A percentile compares a stretch with the other conserved stretches of the same genome.
These are phyloP conservation scores for Coregonus suidteri DNA, from an alignment of 2,797 vertebrate genomes.

Conservation along the genomic window DNA sequence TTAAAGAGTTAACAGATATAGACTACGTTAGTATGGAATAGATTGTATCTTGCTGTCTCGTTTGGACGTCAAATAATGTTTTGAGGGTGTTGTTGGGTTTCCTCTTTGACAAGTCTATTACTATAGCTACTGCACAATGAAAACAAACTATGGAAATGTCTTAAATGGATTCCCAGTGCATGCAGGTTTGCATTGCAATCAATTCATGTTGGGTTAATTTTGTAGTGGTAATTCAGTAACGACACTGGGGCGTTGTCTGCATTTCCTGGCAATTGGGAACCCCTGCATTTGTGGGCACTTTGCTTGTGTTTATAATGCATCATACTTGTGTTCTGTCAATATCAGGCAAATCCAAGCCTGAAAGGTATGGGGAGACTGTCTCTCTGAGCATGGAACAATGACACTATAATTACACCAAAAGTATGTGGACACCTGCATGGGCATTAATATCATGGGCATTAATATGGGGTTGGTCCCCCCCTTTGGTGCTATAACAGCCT, in stretches of 20 bases:
- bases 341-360: conserved; percentile 9
- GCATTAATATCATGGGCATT: too few relatives aligned
- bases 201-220: conserved; percentile 1
- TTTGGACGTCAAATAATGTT: background rate
- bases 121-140: conserved; percentile 23
- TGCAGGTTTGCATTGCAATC: background rate
- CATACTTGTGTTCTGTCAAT: conserved; percentile 38
- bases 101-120: conserved; percentile 48
- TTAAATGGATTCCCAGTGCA: conserved; percentile 48
- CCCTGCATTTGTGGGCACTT: conserved; percentile 34
- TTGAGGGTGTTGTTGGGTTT: conserved; percentile 46
- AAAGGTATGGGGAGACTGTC: background rate
- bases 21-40: background rate
- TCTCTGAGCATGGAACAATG: background rate
- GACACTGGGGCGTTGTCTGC: background rate
- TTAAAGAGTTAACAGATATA: background rate
- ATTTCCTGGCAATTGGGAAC: conserved; percentile 44
- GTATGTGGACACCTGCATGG: too few relatives aligned
- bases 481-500: too few relatives aligned
- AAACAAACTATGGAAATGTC: conserved; percentile 13
- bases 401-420: background rate
- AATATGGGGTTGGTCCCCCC: too few relatives aligned
- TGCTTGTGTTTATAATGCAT: conserved; percentile 58
- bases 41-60: background rate
- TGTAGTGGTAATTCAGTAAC: background rate